Evolutionary conservation across 2,113 vertebrate species (phyloP), one percentile per base, ranked within the genome.

Genomic region (Saimiri boliviensis): DNA sequence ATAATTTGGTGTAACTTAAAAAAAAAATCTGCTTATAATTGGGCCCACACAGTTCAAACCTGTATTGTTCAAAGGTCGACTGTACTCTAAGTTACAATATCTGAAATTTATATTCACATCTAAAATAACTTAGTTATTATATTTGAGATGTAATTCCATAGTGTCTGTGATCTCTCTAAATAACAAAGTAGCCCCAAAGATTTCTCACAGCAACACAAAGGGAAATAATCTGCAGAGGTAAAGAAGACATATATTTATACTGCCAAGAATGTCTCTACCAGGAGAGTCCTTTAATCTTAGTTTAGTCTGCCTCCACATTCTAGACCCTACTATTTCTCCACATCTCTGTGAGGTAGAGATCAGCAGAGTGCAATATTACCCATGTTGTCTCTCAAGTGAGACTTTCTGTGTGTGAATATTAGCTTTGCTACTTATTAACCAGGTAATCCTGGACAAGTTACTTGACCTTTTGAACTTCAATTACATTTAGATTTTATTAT

Each of bases 141-240:
- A 80, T 79, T 77, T 58, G 1, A 96, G 19, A 21, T 63, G 8
- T 73, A 4, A 52, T 47, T 23, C 52, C 20, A 66, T 35, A 74
- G 58, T 82, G 1, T 60, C n/a, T 77, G 42, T 76, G 19, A 71
- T 54, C 85, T 80, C 21, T 35, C 30, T 77, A 76, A 92, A 87
- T 95, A 93, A 76, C 40, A 85, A 96, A 86, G 23, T 66, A 92
- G 23, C 32, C 73, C n/a, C 35, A 83, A 95, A 73, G 3, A 73
- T 79, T 83, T 83, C 63, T 86, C 54, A 89, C 19, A 58, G 27
- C 12, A 77, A 20, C 45, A 40, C 37, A n/a, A 45, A 76, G 58
- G 47, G 58, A 81, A 86, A 77, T 47, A 71, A 77, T 45, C 7
- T 76, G 21, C 19, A 93, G 9, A 52, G 13, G 30, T 58, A 20